These are phyloP conservation scores for Esox niger DNA, from an alignment of 2,113 vertebrate species.

Conservation along the genomic window DNA sequence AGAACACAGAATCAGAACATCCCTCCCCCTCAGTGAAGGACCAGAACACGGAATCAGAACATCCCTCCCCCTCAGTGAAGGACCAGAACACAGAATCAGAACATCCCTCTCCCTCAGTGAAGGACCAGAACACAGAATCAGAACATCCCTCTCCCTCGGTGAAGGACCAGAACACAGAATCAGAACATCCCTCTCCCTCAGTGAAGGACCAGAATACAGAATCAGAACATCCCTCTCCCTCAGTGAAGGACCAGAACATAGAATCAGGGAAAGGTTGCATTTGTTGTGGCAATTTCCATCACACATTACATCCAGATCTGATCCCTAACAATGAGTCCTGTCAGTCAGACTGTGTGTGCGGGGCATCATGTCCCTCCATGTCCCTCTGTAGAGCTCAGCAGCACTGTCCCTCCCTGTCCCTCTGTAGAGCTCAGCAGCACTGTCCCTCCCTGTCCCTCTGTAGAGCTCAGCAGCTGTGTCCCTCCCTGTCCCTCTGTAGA, in stretches of 20 bases:
- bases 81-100: background rate
- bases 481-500: no score
- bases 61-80: background rate
- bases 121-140: background rate
- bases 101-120: background rate
- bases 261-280: no score
- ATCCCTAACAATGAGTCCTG: constrained; percentile 47
- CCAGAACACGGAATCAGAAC: background rate
- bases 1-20: background rate
- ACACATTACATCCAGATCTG: constrained; percentile 10
- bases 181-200: background rate
- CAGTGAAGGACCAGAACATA: background rate
- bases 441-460: constrained; percentile 34
- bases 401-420: constrained; percentile 9
- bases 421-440: no score
- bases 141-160: background rate
- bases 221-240: background rate
- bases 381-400: no score
- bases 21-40: background rate
- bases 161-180: background rate
- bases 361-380: no score
- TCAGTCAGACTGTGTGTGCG: no score
- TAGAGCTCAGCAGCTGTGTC: no score
- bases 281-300: no score
- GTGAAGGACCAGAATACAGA: background rate